Base-by-base conservation (phyloP, 30 jellyfish, hydroid and myxozoan species). In the Cassiopea andromeda region DNA sequence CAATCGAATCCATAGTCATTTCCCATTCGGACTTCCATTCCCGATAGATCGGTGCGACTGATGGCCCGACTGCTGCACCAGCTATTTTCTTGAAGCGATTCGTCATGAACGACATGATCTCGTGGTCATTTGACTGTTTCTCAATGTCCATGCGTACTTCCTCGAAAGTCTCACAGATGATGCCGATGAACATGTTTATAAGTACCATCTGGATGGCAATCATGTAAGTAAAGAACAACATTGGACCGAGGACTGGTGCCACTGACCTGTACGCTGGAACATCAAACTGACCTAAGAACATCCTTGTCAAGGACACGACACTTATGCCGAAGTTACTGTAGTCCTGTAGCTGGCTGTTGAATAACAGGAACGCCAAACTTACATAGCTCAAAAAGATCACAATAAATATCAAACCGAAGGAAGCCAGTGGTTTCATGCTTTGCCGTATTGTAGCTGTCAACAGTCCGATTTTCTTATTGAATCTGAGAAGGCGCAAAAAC, bases 21-120 rank as follows among this genome's bases (percentile, higher is more conserved):
- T 95, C 98, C 98, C 98, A 95, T 2, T 95, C 98, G 7, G 93
- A 60, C 75, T 95, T 91, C 99, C 99, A 95, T 46, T 95, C 99
- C 43, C 97, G 92, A 86, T 95, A 95, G 48, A 95, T 87, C 83
- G 99, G 99, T 50, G 87, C 97, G 71, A 89, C 84, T 1, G 91
- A 59, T 17, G 95, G 92, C 77, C 94, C 97, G 70, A 76, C 92
- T 50, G 92, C 93, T 2, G 87, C 94, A 1, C 97, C 97, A 27
- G 96, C 93, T 47, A 90, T 80, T 18, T 83, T 95, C 89, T 95
- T 95, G 83, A 95, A 77, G 13, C 98, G 94, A n/a, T 86, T 54
- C 48, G 97, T 60, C 97, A 95, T 90, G 91, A 88, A 95, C 48
- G 97, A 82, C 49, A 95, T 48, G 86, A 95, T 83, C 48, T 90